Evolutionary conservation across 2,113 vertebrate genomes (phyloP).

Genomic region (Dolichallabes microphthalmus): DNA sequence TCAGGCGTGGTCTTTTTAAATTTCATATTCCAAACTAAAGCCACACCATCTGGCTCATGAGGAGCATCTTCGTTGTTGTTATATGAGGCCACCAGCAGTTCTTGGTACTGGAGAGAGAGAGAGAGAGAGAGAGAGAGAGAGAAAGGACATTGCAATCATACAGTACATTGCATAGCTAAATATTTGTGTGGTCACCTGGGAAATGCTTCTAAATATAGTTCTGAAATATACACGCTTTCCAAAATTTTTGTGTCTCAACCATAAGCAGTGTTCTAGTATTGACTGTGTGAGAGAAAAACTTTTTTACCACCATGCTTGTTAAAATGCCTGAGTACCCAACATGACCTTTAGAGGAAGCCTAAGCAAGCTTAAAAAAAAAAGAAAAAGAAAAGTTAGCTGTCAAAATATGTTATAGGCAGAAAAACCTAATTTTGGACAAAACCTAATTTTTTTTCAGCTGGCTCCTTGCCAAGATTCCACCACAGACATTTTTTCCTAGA

Average conservation of each 20-base stretch:
- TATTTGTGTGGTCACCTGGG: neutral
- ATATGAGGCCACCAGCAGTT: constrained; percentile 96
- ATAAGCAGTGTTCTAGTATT: neutral
- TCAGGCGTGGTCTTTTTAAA: constrained; percentile 97
- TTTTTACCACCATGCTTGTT: constrained; percentile 13
- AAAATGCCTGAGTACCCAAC: constrained; percentile 7
- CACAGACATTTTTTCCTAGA: neutral
- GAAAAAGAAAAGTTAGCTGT: neutral
- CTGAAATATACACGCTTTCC: neutral
- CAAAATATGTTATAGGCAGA: neutral
- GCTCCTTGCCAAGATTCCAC: neutral
- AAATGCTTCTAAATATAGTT: neutral
- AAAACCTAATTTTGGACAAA: neutral
- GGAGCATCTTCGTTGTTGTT: constrained; percentile 97
- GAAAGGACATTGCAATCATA: neutral
- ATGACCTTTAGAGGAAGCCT: neutral
- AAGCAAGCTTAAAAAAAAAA: neutral
- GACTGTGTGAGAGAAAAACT: neutral
- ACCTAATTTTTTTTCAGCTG: neutral
- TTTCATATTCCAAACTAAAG: constrained; percentile 98
- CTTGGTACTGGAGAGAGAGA: constrained; percentile 78
- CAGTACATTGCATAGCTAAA: too few species aligned
- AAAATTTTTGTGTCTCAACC: neutral
- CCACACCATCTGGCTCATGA: constrained; percentile 94
- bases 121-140: constrained; percentile 24